These are phyloP conservation scores for Pyrocephalus nanus DNA, from an alignment of 2,797 vertebrate species.

Conservation along the genomic window DNA sequence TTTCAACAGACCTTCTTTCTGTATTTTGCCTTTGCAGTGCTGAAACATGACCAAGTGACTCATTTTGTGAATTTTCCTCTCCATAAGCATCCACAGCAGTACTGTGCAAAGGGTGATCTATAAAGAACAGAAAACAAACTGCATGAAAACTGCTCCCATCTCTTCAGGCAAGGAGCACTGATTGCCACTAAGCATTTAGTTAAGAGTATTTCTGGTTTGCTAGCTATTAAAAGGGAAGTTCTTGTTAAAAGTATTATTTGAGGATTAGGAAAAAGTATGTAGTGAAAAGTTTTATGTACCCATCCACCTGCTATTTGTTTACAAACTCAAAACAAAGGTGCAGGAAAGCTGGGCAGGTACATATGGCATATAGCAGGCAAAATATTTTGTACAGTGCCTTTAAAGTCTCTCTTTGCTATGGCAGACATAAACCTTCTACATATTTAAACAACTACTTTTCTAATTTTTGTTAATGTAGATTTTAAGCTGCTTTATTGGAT, in stretches of 20 bases:
- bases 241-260: not conserved
- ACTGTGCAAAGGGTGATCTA: conserved; percentile 80
- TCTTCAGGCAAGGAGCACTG: not conserved
- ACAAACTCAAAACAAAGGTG: not conserved
- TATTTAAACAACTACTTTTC: not conserved
- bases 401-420: not conserved
- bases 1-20: conserved; percentile 11
- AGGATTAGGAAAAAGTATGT: not conserved
- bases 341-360: not conserved
- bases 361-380: not conserved
- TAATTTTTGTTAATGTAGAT: not conserved
- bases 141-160: not conserved
- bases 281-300: not conserved
- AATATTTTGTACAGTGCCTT: not conserved
- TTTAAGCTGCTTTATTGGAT: not conserved
- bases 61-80: not conserved
- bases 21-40: not conserved
- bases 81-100: conserved; percentile 75
- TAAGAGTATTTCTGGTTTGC: not conserved
- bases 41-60: not conserved
- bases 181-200: not conserved
- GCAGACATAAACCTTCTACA: not conserved
- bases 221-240: not conserved
- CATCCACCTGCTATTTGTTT: not conserved
- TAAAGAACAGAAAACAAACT: not conserved